Percentiles rank a stretch among this genome's conserved stretches.
Conservation (phyloP, 2,888 invertebrate species). For the Odiellus spinosus region DNA sequence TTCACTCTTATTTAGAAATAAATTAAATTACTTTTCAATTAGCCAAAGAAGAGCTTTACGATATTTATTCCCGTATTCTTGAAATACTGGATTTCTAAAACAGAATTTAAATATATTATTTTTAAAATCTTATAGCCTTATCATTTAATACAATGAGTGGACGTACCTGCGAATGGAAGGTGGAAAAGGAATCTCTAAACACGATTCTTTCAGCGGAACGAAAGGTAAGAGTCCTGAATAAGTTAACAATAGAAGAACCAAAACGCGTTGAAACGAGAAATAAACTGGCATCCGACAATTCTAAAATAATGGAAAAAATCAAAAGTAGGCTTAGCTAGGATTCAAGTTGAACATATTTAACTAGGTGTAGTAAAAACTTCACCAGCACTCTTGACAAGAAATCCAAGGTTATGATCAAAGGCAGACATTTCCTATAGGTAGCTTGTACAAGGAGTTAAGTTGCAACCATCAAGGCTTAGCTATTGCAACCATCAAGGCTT, state of each 20-base stretch:
- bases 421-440: no score
- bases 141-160: constrained; percentile 1
- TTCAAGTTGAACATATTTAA: no score
- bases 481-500: no score
- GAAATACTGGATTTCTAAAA: background rate
- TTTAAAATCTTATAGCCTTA: background rate
- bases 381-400: no score
- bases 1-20: background rate
- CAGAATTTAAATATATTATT: constrained; percentile 1
- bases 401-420: no score
- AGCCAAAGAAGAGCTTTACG: constrained; percentile 8
- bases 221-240: constrained; percentile 48
- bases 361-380: no score
- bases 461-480: no score
- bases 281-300: constrained; percentile 44
- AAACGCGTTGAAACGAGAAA: constrained; percentile 41
- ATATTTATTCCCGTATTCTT: background rate
- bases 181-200: constrained; percentile 46
- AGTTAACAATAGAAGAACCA: constrained; percentile 37
- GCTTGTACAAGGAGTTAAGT: no score
- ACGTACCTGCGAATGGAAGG: constrained; percentile 26
- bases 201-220: constrained; percentile 44
- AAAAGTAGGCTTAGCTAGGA: no score
- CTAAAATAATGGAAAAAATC: constrained; percentile 30
- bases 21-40: constrained; percentile 14